Base-by-base conservation (phyloP, 2,888 invertebrate species). In the Spialia ferax region DNA sequence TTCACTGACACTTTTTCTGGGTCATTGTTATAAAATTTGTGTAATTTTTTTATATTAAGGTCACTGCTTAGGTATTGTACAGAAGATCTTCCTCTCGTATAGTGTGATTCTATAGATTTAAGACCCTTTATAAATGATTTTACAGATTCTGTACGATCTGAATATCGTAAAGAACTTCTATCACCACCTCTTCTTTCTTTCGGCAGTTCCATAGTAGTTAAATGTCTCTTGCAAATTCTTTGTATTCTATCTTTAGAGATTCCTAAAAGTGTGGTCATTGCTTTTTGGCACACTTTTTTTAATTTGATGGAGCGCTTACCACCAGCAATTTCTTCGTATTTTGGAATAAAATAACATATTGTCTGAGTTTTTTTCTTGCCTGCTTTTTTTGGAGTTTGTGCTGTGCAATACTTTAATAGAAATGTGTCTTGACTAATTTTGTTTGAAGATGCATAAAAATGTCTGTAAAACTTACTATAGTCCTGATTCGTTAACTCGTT, bases 151-250 rank as follows among this genome's bases (percentile, higher is more conserved):
- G 38, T 38, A 38, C 38, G 38, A 38, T 13, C 38, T 38, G 50
- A 50, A 50, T 50, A 50, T 20, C 20, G 18, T 50, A 20, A 50
- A 50, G 50, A 50, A 22, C 50, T 50, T 50, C 50, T 50, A 50
- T 50, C 50, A 50, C 72, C 70, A 13, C 69, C 70, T 62, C 72
- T 70, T 69, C 56, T 45, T 69, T 72, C 72, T 57, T 70, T 70
- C 23, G 72, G 72, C 54, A 74, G 15, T 69, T 15, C 63, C 71
- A 71, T 71, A 57, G 70, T 70, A 22, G 61, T 72, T 68, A 70
- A 38, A 71, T 74, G 71, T 8, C 57, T 38, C 70, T 72, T 73
- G 57, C 72, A 72, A 69, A 72, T 74, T 70, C 72, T 72, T 65
- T 72, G 71, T 62, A 74, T 72, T 67, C 74, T 50, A 20, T 72